Conservation (phyloP, 1,140 invertebrate species). For the Glomeris maerens region DNA sequence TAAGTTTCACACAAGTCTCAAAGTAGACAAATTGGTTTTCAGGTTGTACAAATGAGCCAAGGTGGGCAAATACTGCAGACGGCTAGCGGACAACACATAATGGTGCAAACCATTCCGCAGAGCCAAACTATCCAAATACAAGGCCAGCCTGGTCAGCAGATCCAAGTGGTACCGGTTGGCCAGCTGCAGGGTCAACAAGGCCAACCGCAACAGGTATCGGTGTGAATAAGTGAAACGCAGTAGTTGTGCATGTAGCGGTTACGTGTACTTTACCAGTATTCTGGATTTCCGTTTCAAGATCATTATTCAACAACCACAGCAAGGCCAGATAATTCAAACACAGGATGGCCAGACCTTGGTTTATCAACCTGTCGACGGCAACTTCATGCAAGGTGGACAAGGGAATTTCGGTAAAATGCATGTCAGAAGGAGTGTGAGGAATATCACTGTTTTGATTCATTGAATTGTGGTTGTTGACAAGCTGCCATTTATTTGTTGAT, state of each 20-base stretch:
- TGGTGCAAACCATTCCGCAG: constrained; percentile 30
- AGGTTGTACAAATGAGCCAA: constrained; percentile 29
- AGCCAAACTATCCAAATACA: constrained; percentile 47
- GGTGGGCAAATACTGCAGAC: constrained; percentile 33
- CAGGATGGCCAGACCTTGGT: constrained; percentile 85
- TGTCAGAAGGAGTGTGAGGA: constrained; percentile 4
- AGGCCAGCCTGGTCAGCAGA: constrained; percentile 38
- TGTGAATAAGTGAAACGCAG: too few species aligned
- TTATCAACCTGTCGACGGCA: constrained; percentile 60
- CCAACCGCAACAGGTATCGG: constrained; percentile 37
- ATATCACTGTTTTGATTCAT: constrained; percentile 33
- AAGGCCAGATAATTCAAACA: constrained; percentile 58
- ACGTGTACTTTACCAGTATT: constrained; percentile 3
- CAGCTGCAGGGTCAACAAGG: constrained; percentile 34
- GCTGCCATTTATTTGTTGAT: constrained; percentile 34
- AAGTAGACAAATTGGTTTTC: not conserved
- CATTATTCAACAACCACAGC: constrained; percentile 44
- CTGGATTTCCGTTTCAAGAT: constrained; percentile 17
- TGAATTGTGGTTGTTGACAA: constrained; percentile 57
- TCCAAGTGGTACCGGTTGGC: constrained; percentile 47
- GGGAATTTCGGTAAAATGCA: constrained; percentile 37
- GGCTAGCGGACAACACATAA: constrained; percentile 28
- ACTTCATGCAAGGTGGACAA: constrained; percentile 24
- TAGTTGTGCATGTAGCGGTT: constrained; percentile 30
- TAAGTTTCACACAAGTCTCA: constrained; percentile 1